A percentile compares a stretch with the other conserved stretches of the same genome.
Evolutionary conservation across 2,113 vertebrate genomes (phyloP).

Genomic region (Eurystomus gularis): DNA sequence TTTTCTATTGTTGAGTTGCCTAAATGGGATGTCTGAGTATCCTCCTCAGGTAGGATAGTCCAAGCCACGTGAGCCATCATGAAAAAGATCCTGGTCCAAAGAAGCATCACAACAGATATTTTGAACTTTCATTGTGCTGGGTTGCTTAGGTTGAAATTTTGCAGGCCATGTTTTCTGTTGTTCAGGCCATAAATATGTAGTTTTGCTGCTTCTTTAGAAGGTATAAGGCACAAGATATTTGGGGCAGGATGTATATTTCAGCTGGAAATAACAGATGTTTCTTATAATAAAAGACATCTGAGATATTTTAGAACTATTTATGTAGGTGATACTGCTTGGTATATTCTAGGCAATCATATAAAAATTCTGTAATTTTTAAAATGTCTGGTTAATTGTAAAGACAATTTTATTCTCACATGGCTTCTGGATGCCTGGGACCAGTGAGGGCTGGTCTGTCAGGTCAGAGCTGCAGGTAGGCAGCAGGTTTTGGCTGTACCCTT

Average conservation of each 20-base stretch:
- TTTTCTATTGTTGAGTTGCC: not conserved
- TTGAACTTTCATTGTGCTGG: not conserved
- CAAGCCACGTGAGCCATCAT: not conserved
- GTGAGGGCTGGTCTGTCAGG: not conserved
- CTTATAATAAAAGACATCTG: not conserved
- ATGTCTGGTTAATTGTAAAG: not conserved
- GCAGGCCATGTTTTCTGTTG: not conserved
- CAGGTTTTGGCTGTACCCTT: not conserved
- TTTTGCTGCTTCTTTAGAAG: not conserved
- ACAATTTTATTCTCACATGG: not conserved
- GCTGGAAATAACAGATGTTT: not conserved
- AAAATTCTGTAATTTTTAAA: not conserved
- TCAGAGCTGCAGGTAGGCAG: not conserved
- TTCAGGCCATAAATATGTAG: not conserved
- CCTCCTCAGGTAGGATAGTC: not conserved
- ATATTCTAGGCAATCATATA: not conserved
- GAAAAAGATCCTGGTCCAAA: not conserved
- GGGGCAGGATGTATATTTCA: not conserved
- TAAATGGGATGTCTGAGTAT: not conserved
- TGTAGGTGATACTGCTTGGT: not conserved
- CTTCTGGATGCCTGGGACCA: not conserved
- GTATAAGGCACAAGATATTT: not conserved
- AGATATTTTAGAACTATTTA: not conserved
- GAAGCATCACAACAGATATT: not conserved
- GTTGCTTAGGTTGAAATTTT: not conserved